Conservation (phyloP, 2,888 invertebrate species). For the Cephus pulcher region DNA sequence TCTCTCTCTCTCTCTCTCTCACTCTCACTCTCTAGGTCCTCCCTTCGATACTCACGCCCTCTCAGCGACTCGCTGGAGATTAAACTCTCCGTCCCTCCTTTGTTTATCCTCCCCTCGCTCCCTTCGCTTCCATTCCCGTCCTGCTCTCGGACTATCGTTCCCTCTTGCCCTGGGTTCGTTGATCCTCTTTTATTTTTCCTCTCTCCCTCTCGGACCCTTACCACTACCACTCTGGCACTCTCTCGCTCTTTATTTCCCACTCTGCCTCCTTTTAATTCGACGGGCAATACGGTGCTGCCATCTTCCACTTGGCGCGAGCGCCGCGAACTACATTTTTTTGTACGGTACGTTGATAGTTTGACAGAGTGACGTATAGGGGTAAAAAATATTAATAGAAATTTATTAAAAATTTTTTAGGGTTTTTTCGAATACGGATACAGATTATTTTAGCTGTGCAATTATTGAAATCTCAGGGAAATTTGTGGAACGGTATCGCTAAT, state of each 20-base stretch:
- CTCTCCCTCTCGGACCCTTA: slow-evolving; percentile 12
- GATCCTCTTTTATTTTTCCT: neutral
- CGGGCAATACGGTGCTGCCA: slow-evolving; percentile 53
- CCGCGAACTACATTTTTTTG: slow-evolving; percentile 37
- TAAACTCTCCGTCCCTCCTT: slow-evolving; percentile 19
- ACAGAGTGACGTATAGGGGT: neutral
- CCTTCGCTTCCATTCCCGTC: neutral
- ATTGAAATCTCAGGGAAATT: neutral
- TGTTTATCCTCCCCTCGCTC: slow-evolving; percentile 26
- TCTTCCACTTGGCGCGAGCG: slow-evolving; percentile 41
- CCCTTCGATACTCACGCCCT: slow-evolving; percentile 21
- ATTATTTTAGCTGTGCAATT: neutral
- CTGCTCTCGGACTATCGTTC: slow-evolving; percentile 25
- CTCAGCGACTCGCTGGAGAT: slow-evolving; percentile 14
- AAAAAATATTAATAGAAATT: neutral
- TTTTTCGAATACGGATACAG: neutral
- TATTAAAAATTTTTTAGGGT: neutral
- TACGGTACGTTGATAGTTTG: neutral
- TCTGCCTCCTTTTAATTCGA: slow-evolving; percentile 28
- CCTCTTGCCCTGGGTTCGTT: slow-evolving; percentile 9
- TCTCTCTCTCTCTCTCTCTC: slow-evolving; percentile 13
- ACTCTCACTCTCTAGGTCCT: slow-evolving; percentile 24
- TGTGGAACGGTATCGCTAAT: neutral
- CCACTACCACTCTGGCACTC: slow-evolving; percentile 8
- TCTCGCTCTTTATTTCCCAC: slow-evolving; percentile 35